Conservation (phyloP, 2,797 vertebrate genomes). For the Melanitta fusca region DNA sequence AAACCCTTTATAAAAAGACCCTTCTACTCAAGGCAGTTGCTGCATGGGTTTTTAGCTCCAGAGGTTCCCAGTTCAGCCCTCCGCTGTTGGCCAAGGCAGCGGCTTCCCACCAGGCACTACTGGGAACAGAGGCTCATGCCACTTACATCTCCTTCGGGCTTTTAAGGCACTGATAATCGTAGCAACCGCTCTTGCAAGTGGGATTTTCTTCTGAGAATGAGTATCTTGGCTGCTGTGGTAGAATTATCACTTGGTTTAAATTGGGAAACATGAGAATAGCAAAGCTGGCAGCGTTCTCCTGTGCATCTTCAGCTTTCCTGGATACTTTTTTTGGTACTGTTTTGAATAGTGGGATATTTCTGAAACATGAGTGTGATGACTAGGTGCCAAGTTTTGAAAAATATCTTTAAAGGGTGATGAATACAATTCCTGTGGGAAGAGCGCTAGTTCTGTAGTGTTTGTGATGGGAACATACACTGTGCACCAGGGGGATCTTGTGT, state of each 20-base stretch:
- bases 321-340: background rate
- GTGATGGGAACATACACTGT: background rate
- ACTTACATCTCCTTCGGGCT: background rate
- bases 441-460: background rate
- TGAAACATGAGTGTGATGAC: conserved; percentile 11
- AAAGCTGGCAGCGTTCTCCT: conserved; percentile 34
- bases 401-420: conserved; percentile 3
- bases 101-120: conserved; percentile 12
- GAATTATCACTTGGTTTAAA: conserved; percentile 43
- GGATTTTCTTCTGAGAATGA: conserved; percentile 47
- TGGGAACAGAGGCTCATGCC: conserved; percentile 26
- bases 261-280: conserved; percentile 2
- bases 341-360: conserved; percentile 41
- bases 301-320: conserved; percentile 27
- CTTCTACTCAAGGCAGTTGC: conserved; percentile 11
- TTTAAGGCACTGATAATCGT: conserved; percentile 27
- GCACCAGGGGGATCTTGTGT: background rate
- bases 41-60: conserved; percentile 19
- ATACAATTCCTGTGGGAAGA: conserved; percentile 1
- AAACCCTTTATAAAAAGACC: conserved; percentile 41
- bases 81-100: background rate
- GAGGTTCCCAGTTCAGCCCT: conserved; percentile 34
- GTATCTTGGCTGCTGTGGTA: conserved; percentile 17
- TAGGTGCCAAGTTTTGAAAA: conserved; percentile 26
- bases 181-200: background rate